Evolutionary conservation across 2,113 vertebrate genomes (phyloP), one percentile per base, ranked within the genome.

Genomic region (Aegotheles bennettii): DNA sequence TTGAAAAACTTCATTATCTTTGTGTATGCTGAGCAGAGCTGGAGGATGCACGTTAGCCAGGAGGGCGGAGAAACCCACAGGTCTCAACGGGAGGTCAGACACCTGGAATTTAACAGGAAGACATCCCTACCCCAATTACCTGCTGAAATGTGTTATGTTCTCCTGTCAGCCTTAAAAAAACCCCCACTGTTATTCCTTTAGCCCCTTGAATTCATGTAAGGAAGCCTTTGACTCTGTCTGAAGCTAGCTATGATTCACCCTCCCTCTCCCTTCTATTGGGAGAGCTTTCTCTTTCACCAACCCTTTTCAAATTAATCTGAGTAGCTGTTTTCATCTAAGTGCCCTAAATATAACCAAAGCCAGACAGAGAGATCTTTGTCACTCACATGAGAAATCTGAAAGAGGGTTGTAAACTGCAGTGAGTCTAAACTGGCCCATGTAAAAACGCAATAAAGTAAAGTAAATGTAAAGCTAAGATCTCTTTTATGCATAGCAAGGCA

Each of bases 361-460:
- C 69, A 93, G 93, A 97, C 87, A 97, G 96, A 97, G 90, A 82
- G 42, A 84, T 79, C 92, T 95, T 97, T 97, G 95, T 97, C 73
- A 57, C 57, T 42, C 51, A 26, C 51, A 89, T 11, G 45, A 77
- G 67, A 89, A 70, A 38, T 86, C 81, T 94, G 88, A 77, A 73
- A 87, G 91, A 94, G 79, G 74, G 85, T 36, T 93, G 70, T 70
- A 68, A 87, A 65, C 40, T 20, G 64, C 70, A 90, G 53, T 50
- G 36, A 33, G 36, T 14, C 80, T 73, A 11, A 63, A 40, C 43
- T 26, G 65, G 79, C 43, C 51, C 82, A 28, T 64, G 47, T 35
- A 21, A 93, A 81, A 86, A 77, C 2, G 6, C 10, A 63, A 76
- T 19, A 50, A 45, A 54, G 35, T 19, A 19, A 53, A 35, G 56